Base-by-base conservation (phyloP, 2,888 invertebrate species). In the Coenonympha glycerion region DNA sequence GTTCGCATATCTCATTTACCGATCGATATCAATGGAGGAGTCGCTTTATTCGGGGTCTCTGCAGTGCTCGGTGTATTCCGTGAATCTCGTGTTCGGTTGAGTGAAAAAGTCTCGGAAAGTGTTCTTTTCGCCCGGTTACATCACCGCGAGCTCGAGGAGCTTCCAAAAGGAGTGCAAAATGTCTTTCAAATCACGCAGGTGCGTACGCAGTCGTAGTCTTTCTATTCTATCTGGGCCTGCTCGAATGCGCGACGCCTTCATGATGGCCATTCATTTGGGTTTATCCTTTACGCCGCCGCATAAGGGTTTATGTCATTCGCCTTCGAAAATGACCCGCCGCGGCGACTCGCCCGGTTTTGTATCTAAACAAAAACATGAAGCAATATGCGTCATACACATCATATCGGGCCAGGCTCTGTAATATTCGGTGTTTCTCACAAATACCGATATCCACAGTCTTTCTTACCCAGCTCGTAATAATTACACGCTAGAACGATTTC, bases 201-300 rank as follows among this genome's bases (percentile, higher is more conserved):
- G 95, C 95, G 95, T 95, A 95, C 95, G 95, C 95, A 95, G 95
- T 91, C 94, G 94, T 94, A 93, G 91, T 92, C 91, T 90, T 88
- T 90, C 90, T 90, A 90, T 91, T 90, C 92, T 90, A 91, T 93
- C 93, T 94, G 94, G 91, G 94, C 93, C 91, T 94, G 94, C 94
- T 93, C 94, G 90, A 90, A 90, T 89, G 88, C 89, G 88, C 89
- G 85, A 75, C 75, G 80, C 84, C 77, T 82, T 78, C 86, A 85
- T 87, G 81, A 79, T 84, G 84, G 84, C 85, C 85, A 86, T 85
- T 87, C 86, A 82, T 85, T 87, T 87, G 79, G 83, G 78, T 76
- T 80, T 83, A 80, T 77, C 82, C 84, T 87, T 81, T 81, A 86
- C 87, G 86, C 86, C 87, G 86, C 80, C 86, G 87, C 87, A 86